phyloP scores from a whole-genome alignment of 2,888 invertebrate genomes.

The Chalcosyrphus nemorum region DNA sequence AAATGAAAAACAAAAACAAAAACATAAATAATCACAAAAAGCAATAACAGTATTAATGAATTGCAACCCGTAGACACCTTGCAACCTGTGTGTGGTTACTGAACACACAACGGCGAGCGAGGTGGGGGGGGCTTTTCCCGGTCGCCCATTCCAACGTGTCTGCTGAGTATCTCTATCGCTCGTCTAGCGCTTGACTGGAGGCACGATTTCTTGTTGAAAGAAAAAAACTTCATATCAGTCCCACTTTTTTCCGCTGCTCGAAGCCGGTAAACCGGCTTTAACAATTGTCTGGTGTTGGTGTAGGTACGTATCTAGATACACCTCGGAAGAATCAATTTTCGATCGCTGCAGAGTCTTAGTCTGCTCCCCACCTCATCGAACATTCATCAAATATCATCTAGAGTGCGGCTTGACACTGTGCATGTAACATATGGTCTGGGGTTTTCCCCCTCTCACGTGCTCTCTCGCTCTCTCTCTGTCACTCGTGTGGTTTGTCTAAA shows the following conservation, averaged over 20 bases:
- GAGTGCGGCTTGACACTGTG: constrained; percentile 47
- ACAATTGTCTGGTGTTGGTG: constrained; percentile 48
- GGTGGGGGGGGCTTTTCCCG: constrained; percentile 20
- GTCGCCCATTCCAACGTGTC: constrained; percentile 32
- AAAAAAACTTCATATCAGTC: constrained; percentile 51
- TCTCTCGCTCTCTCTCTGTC: background rate
- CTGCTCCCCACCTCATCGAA: constrained; percentile 17
- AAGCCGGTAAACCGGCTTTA: constrained; percentile 70
- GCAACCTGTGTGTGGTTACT: constrained; percentile 47
- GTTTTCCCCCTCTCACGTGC: background rate
- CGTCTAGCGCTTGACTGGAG: constrained; percentile 57
- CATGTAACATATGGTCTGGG: constrained; percentile 60
- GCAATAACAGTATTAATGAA: constrained; percentile 64
- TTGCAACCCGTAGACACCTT: constrained; percentile 71
- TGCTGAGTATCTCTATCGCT: constrained; percentile 43
- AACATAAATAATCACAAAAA: constrained; percentile 53
- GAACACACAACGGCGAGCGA: background rate
- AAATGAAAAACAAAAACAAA: constrained; percentile 48
- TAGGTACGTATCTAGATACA: background rate
- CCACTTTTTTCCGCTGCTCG: constrained; percentile 54
- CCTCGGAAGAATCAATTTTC: constrained; percentile 68
- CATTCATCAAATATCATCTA: constrained; percentile 66
- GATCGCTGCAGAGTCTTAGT: constrained; percentile 33
- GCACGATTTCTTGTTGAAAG: constrained; percentile 39
- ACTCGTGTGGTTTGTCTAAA: too few species aligned